These are phyloP conservation scores for Danaus chrysippus DNA, from an alignment of 2,888 invertebrate genomes.

Conservation along the genomic window DNA sequence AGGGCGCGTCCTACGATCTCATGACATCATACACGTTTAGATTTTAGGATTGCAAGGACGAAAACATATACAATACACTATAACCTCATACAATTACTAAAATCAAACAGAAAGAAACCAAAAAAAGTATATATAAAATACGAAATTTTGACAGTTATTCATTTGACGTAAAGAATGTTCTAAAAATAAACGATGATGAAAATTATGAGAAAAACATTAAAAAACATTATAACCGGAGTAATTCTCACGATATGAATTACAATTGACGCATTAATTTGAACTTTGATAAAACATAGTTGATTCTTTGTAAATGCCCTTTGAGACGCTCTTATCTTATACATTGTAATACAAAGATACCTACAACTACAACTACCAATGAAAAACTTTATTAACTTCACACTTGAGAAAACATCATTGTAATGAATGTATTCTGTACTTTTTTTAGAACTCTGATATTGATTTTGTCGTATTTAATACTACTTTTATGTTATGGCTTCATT, in stretches of 20 bases:
- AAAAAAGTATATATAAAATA: too few species aligned
- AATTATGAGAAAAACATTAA: not conserved
- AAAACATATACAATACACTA: too few species aligned
- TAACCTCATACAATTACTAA: too few species aligned
- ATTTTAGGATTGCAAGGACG: not conserved
- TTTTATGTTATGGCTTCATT: too few species aligned
- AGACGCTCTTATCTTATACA: constrained; percentile 44
- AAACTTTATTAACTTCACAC: not conserved
- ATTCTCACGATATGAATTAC: constrained; percentile 1
- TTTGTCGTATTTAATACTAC: too few species aligned
- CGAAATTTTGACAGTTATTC: not conserved
- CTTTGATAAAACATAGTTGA: constrained; percentile 12
- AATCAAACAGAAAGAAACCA: too few species aligned
- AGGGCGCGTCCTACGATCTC: constrained; percentile 45
- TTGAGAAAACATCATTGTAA: too few species aligned
- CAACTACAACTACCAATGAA: not conserved
- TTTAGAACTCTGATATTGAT: too few species aligned
- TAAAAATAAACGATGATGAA: too few species aligned
- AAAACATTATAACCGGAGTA: not conserved
- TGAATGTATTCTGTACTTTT: too few species aligned
- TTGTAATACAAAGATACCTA: not conserved
- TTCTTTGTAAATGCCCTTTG: constrained; percentile 45
- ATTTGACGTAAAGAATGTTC: too few species aligned
- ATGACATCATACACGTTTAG: constrained; percentile 19
- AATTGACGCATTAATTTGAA: constrained; percentile 44